Evolutionary conservation across 2,113 vertebrate genomes (phyloP), one percentile per base, ranked within the genome.

Genomic region (Malurus melanocephalus): DNA sequence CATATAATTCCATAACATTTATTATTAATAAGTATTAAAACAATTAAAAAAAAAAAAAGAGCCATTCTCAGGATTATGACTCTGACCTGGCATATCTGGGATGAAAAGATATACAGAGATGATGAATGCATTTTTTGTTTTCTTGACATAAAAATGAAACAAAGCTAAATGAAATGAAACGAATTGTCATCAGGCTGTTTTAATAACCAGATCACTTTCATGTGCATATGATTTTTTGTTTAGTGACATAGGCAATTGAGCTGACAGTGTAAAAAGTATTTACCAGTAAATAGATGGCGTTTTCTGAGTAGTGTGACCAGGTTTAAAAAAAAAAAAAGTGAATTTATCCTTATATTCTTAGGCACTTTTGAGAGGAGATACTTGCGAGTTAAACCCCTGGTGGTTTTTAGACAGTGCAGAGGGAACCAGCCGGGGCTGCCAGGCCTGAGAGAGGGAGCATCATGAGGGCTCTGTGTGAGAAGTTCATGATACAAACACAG

Each of bases 1-100:
- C 55, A 26, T 93, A 88, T 93, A 95, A 91, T 94, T 95, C 74
- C n/a, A 18, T 69, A 92, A 62, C 74, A 83, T 94, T 92, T 92
- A 91, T 95, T 94, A 93, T 91, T 95, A 62, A 95, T 91, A 76
- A 80, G 73, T 80, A 87, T 80, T 89, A 69, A 76, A 89, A 83
- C 32, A 49, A 45, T 53, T 38, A 42, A 27, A 22, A 48, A 60
- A 94, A 64, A 57, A 30, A 38, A 5, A 38, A 52, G 18, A 66
- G 46, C 64, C 32, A 3, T 87, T 81, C 57, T 90, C 69, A 87
- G 69, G 56, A 83, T 93, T 93, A 55, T 73, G 26, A 53, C 74
- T 71, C 80, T 86, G 85, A 74, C 26, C 20, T 49, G 72, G 33
- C 26, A 27, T 65, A 27, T 81, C 48, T 48, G 15, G 28, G 35